A percentile compares a stretch with the other conserved stretches of the same genome.
These are phyloP conservation scores for Orbicella faveolata DNA, from an alignment of 64 coral and sea anemone species.

Conservation along the genomic window DNA sequence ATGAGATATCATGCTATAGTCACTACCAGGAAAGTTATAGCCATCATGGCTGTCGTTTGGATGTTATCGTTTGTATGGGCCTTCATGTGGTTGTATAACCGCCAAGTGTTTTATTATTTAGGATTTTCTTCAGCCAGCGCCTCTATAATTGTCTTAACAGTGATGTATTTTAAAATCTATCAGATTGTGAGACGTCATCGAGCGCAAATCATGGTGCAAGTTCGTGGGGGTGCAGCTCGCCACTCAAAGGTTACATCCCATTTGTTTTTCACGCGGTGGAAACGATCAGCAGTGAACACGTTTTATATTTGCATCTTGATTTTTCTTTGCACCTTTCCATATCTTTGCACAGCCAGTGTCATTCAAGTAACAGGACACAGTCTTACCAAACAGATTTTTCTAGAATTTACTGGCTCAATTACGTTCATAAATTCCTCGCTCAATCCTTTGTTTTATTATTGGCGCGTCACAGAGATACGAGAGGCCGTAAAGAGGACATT, in stretches of 20 bases:
- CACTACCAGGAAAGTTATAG: conserved; percentile 28
- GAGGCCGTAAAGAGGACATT: conserved; percentile 26
- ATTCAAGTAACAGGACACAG: conserved; percentile 44
- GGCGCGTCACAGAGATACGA: conserved; percentile 54
- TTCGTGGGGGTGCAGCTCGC: background rate
- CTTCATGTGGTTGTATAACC: background rate
- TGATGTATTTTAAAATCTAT: conserved; percentile 57
- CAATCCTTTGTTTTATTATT: conserved; percentile 52
- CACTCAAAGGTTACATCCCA: background rate
- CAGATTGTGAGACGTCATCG: conserved; percentile 42
- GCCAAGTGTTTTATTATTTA: background rate
- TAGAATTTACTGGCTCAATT: conserved; percentile 36
- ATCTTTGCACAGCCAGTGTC: conserved; percentile 26
- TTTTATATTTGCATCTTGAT: conserved; percentile 47
- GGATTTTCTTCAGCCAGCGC: background rate
- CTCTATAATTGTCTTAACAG: background rate
- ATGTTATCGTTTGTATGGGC: background rate
- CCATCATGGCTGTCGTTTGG: conserved; percentile 13
- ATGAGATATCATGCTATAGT: conserved; percentile 65
- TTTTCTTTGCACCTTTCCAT: conserved; percentile 35
- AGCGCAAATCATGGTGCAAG: conserved; percentile 28
- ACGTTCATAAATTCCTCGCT: conserved; percentile 52
- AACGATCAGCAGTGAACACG: conserved; percentile 48
- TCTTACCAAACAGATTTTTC: conserved; percentile 18
- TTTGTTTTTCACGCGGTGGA: conserved; percentile 8